Evolutionary conservation across 2,113 vertebrate species (phyloP), one percentile per base, ranked within the genome.

Genomic region (Psilopogon haemacephalus): DNA sequence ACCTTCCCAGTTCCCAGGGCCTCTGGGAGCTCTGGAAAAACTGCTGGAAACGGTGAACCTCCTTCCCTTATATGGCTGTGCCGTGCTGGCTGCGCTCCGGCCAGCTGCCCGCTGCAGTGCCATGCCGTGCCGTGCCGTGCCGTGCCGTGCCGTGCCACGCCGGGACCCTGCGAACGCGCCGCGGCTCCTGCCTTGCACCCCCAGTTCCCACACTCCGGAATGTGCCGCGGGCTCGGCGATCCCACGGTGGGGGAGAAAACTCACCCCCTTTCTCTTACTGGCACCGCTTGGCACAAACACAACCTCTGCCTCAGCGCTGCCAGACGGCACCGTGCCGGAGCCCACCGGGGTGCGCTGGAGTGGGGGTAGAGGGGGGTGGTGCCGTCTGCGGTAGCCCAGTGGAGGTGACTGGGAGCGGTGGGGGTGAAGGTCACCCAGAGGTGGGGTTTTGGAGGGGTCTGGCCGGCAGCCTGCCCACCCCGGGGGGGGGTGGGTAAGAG

Each of bases 31-130:
- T 50, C 76, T 91, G 85, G 70, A 95, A 94, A 94, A 95, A 95
- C 2, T 63, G 35, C 27, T 92, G 91, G 93, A 92, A 95, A 88
- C 74, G 59, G 91, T 82, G 84, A 95, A 86, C 23, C 12, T 26
- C 80, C 72, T 95, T 71, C 93, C 95, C 95, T 90, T 95, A 94
- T 95, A 94, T 94, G 95, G 95, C 76, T 90, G 86, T 63, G 24
- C 46, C 80, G 1, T 58, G 90, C 60, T 91, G 90, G 90, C 44
- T 10, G 59, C 27, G 5, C 65, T 42, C 64, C 8, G 52, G 60
- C 85, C 76, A 38, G 59, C 75, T 8, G 35, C 2, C 30, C 55
- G 70, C 71, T 63, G 67, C 74, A 38, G 40, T 48, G 65, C 32
- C 42, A 24, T 42, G 42, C 64, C 42, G 13, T 52, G 86, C 71